phyloP scores from a whole-genome alignment of 2,888 invertebrate genomes.

The Myopa testacea region DNA sequence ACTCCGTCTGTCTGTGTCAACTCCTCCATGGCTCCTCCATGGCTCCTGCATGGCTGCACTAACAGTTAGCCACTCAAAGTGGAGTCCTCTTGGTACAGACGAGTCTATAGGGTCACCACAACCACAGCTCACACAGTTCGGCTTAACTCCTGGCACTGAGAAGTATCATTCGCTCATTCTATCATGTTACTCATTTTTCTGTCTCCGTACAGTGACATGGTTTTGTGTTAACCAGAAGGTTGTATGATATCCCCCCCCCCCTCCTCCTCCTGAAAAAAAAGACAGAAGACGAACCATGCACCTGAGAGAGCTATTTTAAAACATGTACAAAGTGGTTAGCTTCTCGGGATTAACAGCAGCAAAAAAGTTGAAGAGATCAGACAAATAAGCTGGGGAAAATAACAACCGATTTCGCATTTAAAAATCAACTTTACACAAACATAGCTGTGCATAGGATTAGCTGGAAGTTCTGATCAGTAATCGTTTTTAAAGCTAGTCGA shows the following conservation, averaged over 20 bases:
- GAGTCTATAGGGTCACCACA: conserved; percentile 1
- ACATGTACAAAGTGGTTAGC: not conserved
- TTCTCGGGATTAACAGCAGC: not conserved
- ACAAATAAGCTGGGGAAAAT: too few species aligned
- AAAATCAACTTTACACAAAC: too few species aligned
- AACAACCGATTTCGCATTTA: too few species aligned
- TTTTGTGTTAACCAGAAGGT: not conserved
- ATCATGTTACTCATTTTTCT: not conserved
- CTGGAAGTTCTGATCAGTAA: too few species aligned
- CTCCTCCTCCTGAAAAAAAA: not conserved
- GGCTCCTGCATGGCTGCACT: too few species aligned
- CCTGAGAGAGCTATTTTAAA: not conserved
- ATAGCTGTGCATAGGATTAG: too few species aligned
- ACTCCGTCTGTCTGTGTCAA: not conserved
- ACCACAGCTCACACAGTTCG: conserved; percentile 31
- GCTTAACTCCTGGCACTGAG: conserved; percentile 23
- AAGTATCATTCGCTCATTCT: not conserved
- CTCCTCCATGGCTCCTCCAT: not conserved
- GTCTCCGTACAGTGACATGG: too few species aligned
- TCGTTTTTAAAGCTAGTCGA: too few species aligned
- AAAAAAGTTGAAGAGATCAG: not conserved
- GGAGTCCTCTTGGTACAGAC: not conserved
- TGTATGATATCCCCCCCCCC: not conserved
- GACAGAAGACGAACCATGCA: not conserved
- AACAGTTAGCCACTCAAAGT: conserved; percentile 1